Conservation (phyloP, 2,888 invertebrate genomes). For the Dasysyrphus tricinctus region DNA sequence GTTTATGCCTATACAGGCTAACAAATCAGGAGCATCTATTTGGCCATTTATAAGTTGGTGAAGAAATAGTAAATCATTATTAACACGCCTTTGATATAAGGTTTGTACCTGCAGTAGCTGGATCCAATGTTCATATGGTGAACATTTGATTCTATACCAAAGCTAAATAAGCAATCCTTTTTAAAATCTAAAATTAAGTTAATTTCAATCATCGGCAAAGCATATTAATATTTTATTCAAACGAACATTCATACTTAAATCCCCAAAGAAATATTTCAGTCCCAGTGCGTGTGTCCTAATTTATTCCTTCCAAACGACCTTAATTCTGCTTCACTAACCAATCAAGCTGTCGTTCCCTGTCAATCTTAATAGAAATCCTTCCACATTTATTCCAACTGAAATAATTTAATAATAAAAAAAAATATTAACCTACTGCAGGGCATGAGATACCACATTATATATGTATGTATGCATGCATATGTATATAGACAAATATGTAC, state of each 20-base stretch:
- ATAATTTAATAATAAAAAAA: slow-evolving; percentile 39
- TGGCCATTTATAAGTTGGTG: no score
- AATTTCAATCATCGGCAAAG: not conserved
- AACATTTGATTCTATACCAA: no score
- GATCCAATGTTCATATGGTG: no score
- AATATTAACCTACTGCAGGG: slow-evolving; percentile 2
- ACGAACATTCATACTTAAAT: not conserved
- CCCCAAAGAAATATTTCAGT: not conserved
- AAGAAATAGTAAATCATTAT: no score
- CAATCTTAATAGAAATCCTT: slow-evolving; percentile 40
- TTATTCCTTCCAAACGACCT: slow-evolving; percentile 2
- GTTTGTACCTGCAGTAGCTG: no score
- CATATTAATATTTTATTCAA: not conserved
- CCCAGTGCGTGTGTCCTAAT: slow-evolving; percentile 3
- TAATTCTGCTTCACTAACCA: slow-evolving; percentile 23
- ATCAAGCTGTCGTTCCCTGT: slow-evolving; percentile 42
- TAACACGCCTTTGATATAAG: no score
- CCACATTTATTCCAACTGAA: slow-evolving; percentile 24
- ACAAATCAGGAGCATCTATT: no score
- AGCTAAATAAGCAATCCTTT: no score
- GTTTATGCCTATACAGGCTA: no score
- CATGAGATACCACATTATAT: not conserved
- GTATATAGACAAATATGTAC: not conserved
- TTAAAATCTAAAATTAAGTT: not conserved
- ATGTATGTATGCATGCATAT: no score